Evolutionary conservation across 2,888 invertebrate species (phyloP).

Genomic region (Phengaris arion): DNA sequence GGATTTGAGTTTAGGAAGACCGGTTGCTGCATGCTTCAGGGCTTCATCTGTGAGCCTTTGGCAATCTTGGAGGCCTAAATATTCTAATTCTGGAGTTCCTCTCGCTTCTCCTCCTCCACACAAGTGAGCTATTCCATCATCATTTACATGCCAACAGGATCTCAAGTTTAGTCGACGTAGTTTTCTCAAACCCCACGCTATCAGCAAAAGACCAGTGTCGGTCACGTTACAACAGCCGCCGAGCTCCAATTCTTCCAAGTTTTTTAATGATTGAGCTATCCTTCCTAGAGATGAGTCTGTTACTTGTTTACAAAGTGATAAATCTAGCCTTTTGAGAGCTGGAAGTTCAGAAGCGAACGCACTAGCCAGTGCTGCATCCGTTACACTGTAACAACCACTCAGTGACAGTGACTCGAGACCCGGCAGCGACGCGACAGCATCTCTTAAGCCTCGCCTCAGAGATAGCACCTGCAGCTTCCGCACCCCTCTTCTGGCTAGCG

Average conservation of each 20-base stretch:
- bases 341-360: constrained; percentile 89
- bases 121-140: constrained; percentile 92
- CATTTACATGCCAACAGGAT: constrained; percentile 95
- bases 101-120: constrained; percentile 87
- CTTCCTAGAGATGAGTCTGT: constrained; percentile 93
- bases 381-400: constrained; percentile 96
- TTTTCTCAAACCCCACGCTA: constrained; percentile 93
- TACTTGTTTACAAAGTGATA: constrained; percentile 96
- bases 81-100: constrained; percentile 89
- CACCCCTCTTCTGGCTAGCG: constrained; percentile 92
- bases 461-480: constrained; percentile 93
- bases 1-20: constrained; percentile 88
- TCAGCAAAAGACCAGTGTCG: constrained; percentile 90
- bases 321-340: constrained; percentile 88
- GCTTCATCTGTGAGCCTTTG: constrained; percentile 96
- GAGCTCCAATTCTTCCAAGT: constrained; percentile 91
- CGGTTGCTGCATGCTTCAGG: constrained; percentile 89
- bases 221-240: constrained; percentile 96
- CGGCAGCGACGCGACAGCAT: constrained; percentile 91
- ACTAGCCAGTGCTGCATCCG: constrained; percentile 89
- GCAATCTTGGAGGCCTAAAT: constrained; percentile 95
- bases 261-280: constrained; percentile 91
- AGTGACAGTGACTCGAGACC: constrained; percentile 93
- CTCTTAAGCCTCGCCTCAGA: constrained; percentile 88
- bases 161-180: constrained; percentile 91